Percentiles rank a stretch among this genome's conserved stretches.
Evolutionary conservation across 2,113 vertebrate species (phyloP).

Genomic region (Gnathonemus longibarbis): DNA sequence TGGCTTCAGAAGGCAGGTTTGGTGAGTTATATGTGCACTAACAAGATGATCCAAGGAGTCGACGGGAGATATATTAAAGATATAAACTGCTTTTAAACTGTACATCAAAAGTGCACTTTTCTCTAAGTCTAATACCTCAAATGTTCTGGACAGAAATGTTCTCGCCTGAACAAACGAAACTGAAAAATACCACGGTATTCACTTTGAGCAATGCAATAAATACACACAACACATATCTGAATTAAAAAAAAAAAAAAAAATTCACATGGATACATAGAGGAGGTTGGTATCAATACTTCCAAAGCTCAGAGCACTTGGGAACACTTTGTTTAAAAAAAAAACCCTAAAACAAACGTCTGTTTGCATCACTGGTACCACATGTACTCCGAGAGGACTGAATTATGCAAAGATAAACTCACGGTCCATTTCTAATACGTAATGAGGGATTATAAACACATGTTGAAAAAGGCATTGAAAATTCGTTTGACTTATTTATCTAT

Average conservation of each 20-base stretch:
- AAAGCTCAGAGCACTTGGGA: background rate
- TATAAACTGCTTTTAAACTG: background rate
- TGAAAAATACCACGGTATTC: background rate
- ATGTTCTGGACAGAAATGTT: background rate
- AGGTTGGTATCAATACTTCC: background rate
- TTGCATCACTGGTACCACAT: slow-evolving; percentile 12
- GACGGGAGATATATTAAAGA: background rate
- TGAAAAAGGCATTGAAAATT: slow-evolving; percentile 47
- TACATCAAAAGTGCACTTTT: background rate
- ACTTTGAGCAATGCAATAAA: background rate
- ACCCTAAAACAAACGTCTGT: background rate
- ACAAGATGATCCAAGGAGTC: background rate
- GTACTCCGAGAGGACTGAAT: slow-evolving; percentile 16
- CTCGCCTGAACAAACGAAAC: background rate
- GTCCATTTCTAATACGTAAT: slow-evolving; percentile 36
- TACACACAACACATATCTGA: background rate
- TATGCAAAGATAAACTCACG: slow-evolving; percentile 19
- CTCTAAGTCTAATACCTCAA: background rate
- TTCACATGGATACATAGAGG: background rate
- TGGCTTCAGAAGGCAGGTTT: background rate
- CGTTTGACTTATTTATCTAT: background rate
- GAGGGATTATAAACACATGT: slow-evolving; percentile 33
- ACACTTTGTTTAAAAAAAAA: background rate
- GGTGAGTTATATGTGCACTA: background rate
- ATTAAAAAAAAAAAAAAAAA: background rate